A percentile compares a stretch with the other conserved stretches of the same genome.
These are phyloP conservation scores for Oppia nitens DNA, from an alignment of 1,140 invertebrate species.

Conservation along the genomic window DNA sequence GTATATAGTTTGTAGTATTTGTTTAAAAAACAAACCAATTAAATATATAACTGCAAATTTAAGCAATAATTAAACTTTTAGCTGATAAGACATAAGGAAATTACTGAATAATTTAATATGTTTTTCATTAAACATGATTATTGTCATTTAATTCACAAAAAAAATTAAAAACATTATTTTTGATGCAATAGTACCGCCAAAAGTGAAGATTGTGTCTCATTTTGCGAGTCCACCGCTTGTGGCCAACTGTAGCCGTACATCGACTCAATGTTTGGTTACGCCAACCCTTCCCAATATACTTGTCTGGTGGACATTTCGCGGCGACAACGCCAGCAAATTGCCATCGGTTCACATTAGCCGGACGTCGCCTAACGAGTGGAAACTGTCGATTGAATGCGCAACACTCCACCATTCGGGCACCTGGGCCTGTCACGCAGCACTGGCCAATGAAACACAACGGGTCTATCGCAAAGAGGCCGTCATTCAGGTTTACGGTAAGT, in stretches of 20 bases:
- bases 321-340: slow-evolving; percentile 22
- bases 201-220: slow-evolving; percentile 16
- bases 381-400: slow-evolving; percentile 18
- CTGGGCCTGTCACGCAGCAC: slow-evolving; percentile 20
- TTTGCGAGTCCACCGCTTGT: slow-evolving; percentile 18
- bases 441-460: slow-evolving; percentile 19
- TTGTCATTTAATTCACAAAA: too few species aligned
- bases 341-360: slow-evolving; percentile 17
- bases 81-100: too few species aligned
- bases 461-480: slow-evolving; percentile 21
- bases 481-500: slow-evolving; percentile 22
- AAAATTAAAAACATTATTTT: too few species aligned
- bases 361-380: slow-evolving; percentile 16
- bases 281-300: slow-evolving; percentile 12
- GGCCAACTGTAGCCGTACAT: slow-evolving; percentile 19
- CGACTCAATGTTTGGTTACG: slow-evolving; percentile 18
- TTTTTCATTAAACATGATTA: too few species aligned
- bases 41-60: too few species aligned
- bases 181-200: background rate
- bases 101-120: too few species aligned
- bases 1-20: too few species aligned
- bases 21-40: too few species aligned
- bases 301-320: slow-evolving; percentile 23
- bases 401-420: slow-evolving; percentile 19
- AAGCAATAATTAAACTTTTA: too few species aligned